Percentiles rank a stretch among this genome's conserved stretches.
phyloP scores from a whole-genome alignment of 1,140 invertebrate genomes.

The Glossosoma conforme region DNA sequence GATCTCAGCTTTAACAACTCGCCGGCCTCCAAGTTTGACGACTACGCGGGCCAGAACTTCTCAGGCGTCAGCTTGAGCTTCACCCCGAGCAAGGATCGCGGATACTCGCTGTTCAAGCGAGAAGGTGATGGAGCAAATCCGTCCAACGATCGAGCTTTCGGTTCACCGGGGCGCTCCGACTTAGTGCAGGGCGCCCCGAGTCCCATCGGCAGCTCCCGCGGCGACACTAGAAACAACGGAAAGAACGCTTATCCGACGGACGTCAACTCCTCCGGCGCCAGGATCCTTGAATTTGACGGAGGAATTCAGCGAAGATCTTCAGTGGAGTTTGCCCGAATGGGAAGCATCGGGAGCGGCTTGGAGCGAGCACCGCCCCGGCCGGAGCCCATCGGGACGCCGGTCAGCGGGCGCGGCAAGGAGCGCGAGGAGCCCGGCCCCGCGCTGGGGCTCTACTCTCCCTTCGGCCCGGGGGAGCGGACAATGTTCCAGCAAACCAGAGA shows the following conservation, averaged over 20 bases:
- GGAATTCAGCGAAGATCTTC: too few relatives aligned
- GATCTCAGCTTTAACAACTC: conserved; percentile 11
- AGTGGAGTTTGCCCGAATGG: too few relatives aligned
- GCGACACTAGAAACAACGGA: not conserved
- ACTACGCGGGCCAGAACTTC: conserved; percentile 17
- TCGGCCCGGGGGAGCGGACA: conserved; percentile 40
- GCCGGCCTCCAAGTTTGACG: not conserved
- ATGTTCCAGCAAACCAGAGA: conserved; percentile 35
- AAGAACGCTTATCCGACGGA: conserved; percentile 3
- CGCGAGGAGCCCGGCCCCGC: not conserved
- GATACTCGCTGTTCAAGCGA: conserved; percentile 43
- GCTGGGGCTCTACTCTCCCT: conserved; percentile 40
- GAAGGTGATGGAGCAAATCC: conserved; percentile 25
- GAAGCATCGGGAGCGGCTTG: not conserved
- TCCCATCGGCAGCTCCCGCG: conserved; percentile 32
- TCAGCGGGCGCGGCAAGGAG: conserved; percentile 26
- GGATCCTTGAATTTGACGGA: not conserved
- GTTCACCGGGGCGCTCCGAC: too few relatives aligned
- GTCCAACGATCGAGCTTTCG: conserved; percentile 35
- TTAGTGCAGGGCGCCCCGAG: conserved; percentile 31
- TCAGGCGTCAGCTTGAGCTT: conserved; percentile 44
- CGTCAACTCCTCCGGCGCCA: conserved; percentile 1
- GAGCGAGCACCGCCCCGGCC: conserved; percentile 27
- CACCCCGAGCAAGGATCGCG: conserved; percentile 43
- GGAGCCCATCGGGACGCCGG: conserved; percentile 43